Percentiles rank a stretch among this genome's conserved stretches.
phyloP scores from a whole-genome alignment of 2,888 invertebrate genomes.

The Drosophila siamana region DNA sequence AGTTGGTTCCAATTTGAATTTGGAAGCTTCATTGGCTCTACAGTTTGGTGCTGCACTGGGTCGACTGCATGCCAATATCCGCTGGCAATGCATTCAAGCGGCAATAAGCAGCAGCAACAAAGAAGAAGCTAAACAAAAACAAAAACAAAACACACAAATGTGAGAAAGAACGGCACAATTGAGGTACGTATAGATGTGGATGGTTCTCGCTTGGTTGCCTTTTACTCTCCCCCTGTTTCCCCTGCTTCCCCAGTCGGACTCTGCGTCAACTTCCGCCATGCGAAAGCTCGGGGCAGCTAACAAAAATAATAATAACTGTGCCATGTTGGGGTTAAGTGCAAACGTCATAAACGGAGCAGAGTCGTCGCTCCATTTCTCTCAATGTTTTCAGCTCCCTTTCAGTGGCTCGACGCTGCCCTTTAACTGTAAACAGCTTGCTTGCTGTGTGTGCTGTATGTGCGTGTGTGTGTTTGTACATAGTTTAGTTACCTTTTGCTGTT shows the following conservation, averaged over 20 bases:
- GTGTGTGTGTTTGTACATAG: conserved; percentile 38
- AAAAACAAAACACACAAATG: conserved; percentile 32
- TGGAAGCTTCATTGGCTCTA: conserved; percentile 22
- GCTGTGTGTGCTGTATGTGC: too few relatives aligned
- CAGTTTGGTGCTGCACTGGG: conserved; percentile 46
- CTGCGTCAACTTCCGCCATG: conserved; percentile 47
- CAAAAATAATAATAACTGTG: conserved; percentile 68
- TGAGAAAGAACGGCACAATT: conserved; percentile 40
- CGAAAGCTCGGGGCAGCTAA: conserved; percentile 45
- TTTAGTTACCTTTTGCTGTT: conserved; percentile 50
- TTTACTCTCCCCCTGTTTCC: neutral
- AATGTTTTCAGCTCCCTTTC: conserved; percentile 11
- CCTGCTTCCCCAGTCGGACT: neutral
- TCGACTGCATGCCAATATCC: conserved; percentile 64
- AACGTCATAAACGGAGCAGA: conserved; percentile 71
- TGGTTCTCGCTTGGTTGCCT: conserved; percentile 55
- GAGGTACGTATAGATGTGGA: conserved; percentile 22
- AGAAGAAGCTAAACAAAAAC: conserved; percentile 16
- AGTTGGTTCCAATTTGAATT: conserved; percentile 4
- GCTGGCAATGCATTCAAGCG: conserved; percentile 74
- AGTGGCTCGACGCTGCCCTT: conserved; percentile 48
- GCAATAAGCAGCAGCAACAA: conserved; percentile 41
- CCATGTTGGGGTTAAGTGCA: conserved; percentile 77
- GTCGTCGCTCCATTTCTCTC: conserved; percentile 59
- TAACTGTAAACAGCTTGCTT: conserved; percentile 57